Percentiles rank a stretch among this genome's conserved stretches.
Conservation (phyloP, 2,797 vertebrate genomes). For the Sebastes paucispinis region DNA sequence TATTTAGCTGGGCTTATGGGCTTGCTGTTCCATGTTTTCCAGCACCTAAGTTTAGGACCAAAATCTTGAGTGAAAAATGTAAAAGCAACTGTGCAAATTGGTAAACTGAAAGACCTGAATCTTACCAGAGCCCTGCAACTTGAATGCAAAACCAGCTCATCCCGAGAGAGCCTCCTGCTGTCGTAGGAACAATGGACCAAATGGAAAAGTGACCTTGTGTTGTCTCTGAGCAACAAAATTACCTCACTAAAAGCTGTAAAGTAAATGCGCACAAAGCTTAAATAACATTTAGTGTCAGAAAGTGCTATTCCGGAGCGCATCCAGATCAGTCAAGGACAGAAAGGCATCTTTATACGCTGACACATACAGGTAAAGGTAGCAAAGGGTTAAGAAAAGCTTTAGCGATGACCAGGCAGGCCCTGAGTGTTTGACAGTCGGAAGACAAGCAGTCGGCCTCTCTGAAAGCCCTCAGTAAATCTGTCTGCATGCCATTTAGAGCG, state of each 20-base stretch:
- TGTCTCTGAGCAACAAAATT: not conserved
- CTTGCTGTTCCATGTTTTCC: not conserved
- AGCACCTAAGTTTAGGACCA: not conserved
- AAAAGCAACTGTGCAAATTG: not conserved
- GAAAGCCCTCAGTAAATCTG: slow-evolving; percentile 67
- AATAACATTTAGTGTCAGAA: not conserved
- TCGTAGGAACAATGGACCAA: not conserved
- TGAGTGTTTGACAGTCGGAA: slow-evolving; percentile 52
- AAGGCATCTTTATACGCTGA: not conserved
- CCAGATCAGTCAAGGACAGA: not conserved
- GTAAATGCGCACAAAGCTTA: not conserved
- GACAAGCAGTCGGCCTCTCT: slow-evolving; percentile 50
- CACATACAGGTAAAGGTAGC: not conserved
- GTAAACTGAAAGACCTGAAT: not conserved
- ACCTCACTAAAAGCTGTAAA: not conserved
- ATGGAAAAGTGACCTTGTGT: not conserved
- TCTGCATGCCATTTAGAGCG: slow-evolving; percentile 68
- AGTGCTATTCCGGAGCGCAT: not conserved
- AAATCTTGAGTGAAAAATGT: not conserved
- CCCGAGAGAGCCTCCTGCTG: not conserved
- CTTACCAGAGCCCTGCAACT: not conserved
- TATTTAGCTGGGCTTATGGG: not conserved
- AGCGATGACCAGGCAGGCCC: slow-evolving; percentile 23
- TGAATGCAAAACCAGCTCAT: not conserved
- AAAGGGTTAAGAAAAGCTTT: slow-evolving; percentile 33